Conservation (phyloP, 2,888 invertebrate genomes). For the Drosophila ezoana region DNA sequence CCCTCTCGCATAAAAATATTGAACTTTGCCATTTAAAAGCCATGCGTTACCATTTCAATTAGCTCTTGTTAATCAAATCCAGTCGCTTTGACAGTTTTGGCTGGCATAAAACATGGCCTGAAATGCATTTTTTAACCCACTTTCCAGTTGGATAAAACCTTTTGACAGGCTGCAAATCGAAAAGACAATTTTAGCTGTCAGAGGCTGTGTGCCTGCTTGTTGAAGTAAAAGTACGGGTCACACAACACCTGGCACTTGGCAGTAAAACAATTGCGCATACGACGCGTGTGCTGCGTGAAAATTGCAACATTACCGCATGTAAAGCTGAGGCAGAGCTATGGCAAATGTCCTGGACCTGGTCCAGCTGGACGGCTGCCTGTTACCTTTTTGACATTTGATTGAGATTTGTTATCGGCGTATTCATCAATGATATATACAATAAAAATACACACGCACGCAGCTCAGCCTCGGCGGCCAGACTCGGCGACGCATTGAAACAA, state of each 20-base stretch:
- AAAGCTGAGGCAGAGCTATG: not conserved
- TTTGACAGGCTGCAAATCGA: conserved; percentile 72
- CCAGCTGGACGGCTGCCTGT: conserved; percentile 69
- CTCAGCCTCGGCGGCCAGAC: conserved; percentile 18
- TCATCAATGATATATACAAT: conserved; percentile 84
- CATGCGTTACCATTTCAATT: conserved; percentile 37
- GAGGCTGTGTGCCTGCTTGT: conserved; percentile 5
- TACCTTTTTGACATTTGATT: conserved; percentile 85
- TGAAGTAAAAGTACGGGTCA: too few species aligned
- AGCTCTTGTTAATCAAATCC: conserved; percentile 25
- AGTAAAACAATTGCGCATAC: conserved; percentile 76
- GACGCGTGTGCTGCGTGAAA: conserved; percentile 77
- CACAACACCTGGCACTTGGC: conserved; percentile 34
- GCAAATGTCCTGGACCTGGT: conserved; percentile 27
- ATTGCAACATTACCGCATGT: conserved; percentile 84
- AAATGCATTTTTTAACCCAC: conserved; percentile 34
- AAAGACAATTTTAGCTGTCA: conserved; percentile 83
- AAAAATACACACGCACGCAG: conserved; percentile 62
- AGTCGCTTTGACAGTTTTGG: conserved; percentile 23
- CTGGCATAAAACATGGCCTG: conserved; percentile 33
- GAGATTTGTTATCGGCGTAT: conserved; percentile 85
- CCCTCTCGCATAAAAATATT: too few species aligned
- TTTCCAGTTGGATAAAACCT: conserved; percentile 11
- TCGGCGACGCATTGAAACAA: conserved; percentile 50
- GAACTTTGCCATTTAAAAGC: too few species aligned